Evolutionary conservation across 2,888 invertebrate species (phyloP), one percentile per base, ranked within the genome.

Genomic region (Onthophagus sagittarius): DNA sequence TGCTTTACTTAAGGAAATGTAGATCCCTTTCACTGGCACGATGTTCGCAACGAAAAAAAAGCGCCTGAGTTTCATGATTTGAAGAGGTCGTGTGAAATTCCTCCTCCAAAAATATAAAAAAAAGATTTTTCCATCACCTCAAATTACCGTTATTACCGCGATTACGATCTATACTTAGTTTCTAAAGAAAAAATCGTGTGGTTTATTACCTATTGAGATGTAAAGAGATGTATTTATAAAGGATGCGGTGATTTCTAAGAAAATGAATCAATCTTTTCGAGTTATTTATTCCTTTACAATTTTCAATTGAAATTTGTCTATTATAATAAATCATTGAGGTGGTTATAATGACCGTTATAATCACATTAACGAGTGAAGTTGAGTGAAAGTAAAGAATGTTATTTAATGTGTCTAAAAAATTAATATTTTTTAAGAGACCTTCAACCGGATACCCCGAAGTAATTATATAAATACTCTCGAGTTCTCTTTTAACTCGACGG

Each of bases 1-100:
- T 73, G 69, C 15, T 67, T 71, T 33, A 69, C 32, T 73, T 64
- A 67, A 67, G 67, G 73, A 65, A 73, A 73, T 67, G 31, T 32
- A 67, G 71, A 70, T 70, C 53, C 73, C 73, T 73, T 73, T 73
- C 73, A 73, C 73, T 70, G n/a, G 13, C 13, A 31, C 15, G 39
- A 53, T 23, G 67, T 13, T 67, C 23, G 67, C 31, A 2, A 67
- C 15, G 23, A 9, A 31, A 15, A 31, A 67, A 67, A 23, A 15
- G 1, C 39, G 39, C 6, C 39, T 1, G 39, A 9, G 9, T 7
- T 7, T 53, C 39, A 11, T 53, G 39, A 53, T 53, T 53, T 53
- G 39, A 53, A 53, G 11, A 23, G 23, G 23, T 23, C 23, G 23
- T 23, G 23, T 23, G 23, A 23, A 23, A 23, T 23, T 23, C 23